Base-by-base conservation (phyloP, 37 sponge, comb jelly and placozoan genomes). In the Petrosia ficiformis region DNA sequence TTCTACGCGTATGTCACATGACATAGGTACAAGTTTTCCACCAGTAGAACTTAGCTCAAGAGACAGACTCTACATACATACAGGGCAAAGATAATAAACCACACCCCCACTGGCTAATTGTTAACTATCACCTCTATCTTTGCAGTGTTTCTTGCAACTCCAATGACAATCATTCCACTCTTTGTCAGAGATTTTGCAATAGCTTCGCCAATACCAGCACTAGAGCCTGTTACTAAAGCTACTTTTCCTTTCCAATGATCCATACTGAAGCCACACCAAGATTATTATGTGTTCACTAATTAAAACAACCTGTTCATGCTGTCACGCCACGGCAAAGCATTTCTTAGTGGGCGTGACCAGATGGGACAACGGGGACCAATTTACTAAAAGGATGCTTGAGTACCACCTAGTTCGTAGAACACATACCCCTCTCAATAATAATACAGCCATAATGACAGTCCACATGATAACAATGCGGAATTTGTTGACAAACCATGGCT, bases 1-100 rank as follows among this genome's bases (percentile, higher is more conserved):
- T 52, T 94, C 95, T 39, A 80, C 79, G 2, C 67, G 65, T 1
- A 94, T 75, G 68, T 94, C 90, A 86, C 95, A 94, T 69, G 83
- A 86, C 59, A 80, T 72, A 21, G 87, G 78, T 8, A 89, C 71
- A 37, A 94, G 77, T 60, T 68, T 77, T 3, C 90, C 87, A 52
- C 38, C 19, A 14, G 57, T 67, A 52, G 52, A 25, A 8, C 59
- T 1, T 64, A 87, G 59, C 70, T 87, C 73, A 4, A 29, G 24
- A 28, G 83, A 66, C 40, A 89, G 48, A 35, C 35, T 37, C 89
- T 89, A 57, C 63, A 41, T 28, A 67, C 16, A 56, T 29, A 3
- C 38, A 68, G n/a, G 8, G 66, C 66, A 64, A 32, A 30, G 30
- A 64, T 11, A 64, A 8, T 30, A 64, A 64, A 22, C 19, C 34